phyloP scores from a whole-genome alignment of 2,113 vertebrate genomes.

The Turnix velox region DNA sequence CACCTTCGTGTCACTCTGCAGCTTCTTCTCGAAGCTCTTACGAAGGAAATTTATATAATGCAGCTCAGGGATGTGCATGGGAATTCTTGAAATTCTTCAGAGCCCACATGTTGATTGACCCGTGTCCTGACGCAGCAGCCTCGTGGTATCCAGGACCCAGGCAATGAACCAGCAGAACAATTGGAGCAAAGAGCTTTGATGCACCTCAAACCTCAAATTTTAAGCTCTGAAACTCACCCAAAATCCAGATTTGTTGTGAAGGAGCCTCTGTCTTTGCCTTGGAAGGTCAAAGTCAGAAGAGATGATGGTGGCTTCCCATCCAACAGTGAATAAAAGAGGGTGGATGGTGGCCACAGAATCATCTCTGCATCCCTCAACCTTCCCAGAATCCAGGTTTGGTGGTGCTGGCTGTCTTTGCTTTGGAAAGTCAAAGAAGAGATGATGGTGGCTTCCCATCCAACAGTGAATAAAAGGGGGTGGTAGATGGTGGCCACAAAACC shows the following conservation, averaged over 20 bases:
- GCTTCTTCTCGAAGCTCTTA: not conserved
- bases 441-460: no score
- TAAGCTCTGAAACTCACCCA: not conserved
- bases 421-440: no score
- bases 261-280: no score
- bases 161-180: not conserved
- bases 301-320: not conserved
- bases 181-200: not conserved
- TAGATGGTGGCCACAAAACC: no score
- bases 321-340: no score
- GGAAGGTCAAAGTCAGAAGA: not conserved
- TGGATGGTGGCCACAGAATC: no score
- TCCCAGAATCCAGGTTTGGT: no score
- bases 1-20: not conserved
- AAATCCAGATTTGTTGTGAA: not conserved
- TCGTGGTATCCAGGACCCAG: not conserved
- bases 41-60: not conserved
- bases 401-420: no score
- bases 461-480: no score
- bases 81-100: not conserved
- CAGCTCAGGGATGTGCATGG: not conserved
- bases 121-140: not conserved
- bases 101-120: accelerated
- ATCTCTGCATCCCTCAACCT: no score
- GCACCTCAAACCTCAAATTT: not conserved